phyloP scores from a whole-genome alignment of 2,113 vertebrate species.

The Dendropsophus ebraccatus region DNA sequence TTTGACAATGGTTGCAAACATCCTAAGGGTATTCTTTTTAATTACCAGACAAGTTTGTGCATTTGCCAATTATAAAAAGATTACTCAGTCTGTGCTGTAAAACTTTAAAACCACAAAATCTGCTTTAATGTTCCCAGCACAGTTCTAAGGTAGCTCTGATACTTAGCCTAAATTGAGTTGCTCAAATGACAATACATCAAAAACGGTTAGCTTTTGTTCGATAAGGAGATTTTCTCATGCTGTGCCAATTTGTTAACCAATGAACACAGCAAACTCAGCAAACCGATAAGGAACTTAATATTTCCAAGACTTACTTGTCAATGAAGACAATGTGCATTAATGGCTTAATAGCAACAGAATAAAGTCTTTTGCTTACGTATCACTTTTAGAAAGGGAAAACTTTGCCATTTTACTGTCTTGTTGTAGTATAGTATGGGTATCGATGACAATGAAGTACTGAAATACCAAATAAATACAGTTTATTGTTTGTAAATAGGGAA shows the following conservation, averaged over 20 bases:
- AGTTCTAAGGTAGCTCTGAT: conserved; percentile 67
- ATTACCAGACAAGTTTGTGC: conserved; percentile 61
- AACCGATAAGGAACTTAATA: conserved; percentile 64
- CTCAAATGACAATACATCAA: conserved; percentile 72
- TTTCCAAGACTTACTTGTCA: conserved; percentile 63
- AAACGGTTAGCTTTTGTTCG: conserved; percentile 69
- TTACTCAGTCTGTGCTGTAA: conserved; percentile 51
- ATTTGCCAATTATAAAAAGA: conserved; percentile 64
- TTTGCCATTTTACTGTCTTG: not conserved
- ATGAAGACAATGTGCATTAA: conserved; percentile 58
- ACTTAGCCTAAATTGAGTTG: conserved; percentile 74
- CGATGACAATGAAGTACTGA: not conserved
- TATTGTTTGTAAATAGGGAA: not conserved
- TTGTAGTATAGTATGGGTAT: not conserved
- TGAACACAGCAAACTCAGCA: conserved; percentile 70
- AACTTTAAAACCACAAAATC: conserved; percentile 65
- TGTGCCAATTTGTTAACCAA: conserved; percentile 68
- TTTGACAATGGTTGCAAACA: conserved; percentile 61
- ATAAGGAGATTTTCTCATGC: conserved; percentile 67
- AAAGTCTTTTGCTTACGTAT: conserved; percentile 11
- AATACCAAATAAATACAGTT: not conserved
- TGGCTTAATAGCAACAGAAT: conserved; percentile 13
- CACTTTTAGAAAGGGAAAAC: conserved; percentile 18
- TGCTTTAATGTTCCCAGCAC: conserved; percentile 71
- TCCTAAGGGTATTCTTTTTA: conserved; percentile 66